Conservation (phyloP, 2,797 vertebrate species). For the Lophius americanus region DNA sequence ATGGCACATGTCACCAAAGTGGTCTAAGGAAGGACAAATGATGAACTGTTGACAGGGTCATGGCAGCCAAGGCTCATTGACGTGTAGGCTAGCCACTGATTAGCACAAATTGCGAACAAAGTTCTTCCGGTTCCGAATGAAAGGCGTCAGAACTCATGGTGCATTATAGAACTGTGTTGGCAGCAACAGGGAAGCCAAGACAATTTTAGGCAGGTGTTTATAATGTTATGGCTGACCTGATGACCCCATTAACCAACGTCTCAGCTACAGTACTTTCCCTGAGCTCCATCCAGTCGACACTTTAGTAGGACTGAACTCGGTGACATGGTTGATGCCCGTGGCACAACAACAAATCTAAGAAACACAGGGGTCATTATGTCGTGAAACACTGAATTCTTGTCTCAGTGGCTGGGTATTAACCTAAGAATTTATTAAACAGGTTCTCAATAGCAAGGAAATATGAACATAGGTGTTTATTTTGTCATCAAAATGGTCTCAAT, state of each 20-base stretch:
- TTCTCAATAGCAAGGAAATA: background rate
- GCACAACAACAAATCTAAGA: background rate
- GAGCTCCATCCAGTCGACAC: background rate
- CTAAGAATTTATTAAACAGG: background rate
- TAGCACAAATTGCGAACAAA: no score
- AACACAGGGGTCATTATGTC: conserved; percentile 11
- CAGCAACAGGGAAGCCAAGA: no score
- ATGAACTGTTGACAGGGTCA: no score
- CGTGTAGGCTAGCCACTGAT: no score
- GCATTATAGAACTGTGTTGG: no score
- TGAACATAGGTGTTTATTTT: conserved; percentile 28
- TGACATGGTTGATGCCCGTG: conserved; percentile 1
- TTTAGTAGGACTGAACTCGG: conserved; percentile 18
- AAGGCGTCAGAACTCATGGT: no score
- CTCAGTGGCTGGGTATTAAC: background rate
- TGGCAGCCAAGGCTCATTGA: no score
- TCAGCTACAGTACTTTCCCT: background rate
- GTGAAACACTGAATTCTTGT: background rate
- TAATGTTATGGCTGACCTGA: background rate
- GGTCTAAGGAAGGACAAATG: no score
- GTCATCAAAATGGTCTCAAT: background rate
- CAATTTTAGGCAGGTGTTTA: no score
- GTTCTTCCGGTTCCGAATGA: no score
- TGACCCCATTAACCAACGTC: background rate
- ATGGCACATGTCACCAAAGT: no score